Evolutionary conservation across 2,888 invertebrate species (phyloP).

Genomic region (Eristalis tenax): DNA sequence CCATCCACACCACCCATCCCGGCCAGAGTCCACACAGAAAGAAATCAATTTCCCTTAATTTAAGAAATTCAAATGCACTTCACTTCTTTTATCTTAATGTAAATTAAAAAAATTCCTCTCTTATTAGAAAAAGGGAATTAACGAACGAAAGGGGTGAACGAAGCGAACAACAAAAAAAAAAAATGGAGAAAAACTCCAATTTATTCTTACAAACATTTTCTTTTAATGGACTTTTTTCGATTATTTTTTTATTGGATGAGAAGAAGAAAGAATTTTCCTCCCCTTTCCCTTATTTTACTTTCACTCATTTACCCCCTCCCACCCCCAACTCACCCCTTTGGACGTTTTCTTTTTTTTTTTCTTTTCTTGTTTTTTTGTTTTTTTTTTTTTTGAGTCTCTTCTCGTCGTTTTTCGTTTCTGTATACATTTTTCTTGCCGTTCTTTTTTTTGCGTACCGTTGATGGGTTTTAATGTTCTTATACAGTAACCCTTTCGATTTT

Average conservation of each 20-base stretch:
- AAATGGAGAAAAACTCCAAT: slow-evolving; percentile 53
- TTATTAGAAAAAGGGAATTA: slow-evolving; percentile 70
- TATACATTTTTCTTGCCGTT: slow-evolving; percentile 4
- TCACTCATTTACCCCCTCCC: not conserved
- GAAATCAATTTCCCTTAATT: slow-evolving; percentile 68
- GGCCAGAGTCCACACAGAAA: slow-evolving; percentile 9
- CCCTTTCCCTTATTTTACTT: slow-evolving; percentile 27
- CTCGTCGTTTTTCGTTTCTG: slow-evolving; percentile 5
- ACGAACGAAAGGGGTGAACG: slow-evolving; percentile 62
- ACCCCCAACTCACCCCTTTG: not conserved
- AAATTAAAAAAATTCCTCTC: slow-evolving; percentile 70
- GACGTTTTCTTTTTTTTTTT: not conserved
- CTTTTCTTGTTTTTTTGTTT: not conserved
- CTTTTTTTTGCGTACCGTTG: slow-evolving; percentile 52
- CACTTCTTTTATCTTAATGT: slow-evolving; percentile 72
- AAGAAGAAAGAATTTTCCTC: slow-evolving; percentile 69
- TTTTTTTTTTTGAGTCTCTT: slow-evolving; percentile 10
- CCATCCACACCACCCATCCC: not conserved
- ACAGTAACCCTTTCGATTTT: slow-evolving; percentile 71
- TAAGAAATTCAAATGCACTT: slow-evolving; percentile 70
- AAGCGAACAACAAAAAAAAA: slow-evolving; percentile 3
- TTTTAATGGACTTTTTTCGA: slow-evolving; percentile 72
- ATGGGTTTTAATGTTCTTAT: slow-evolving; percentile 72
- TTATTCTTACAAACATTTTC: slow-evolving; percentile 72
- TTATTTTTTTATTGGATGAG: slow-evolving; percentile 72